Conservation (phyloP, 2,888 invertebrate species). For the Drosophila tanythrix region DNA sequence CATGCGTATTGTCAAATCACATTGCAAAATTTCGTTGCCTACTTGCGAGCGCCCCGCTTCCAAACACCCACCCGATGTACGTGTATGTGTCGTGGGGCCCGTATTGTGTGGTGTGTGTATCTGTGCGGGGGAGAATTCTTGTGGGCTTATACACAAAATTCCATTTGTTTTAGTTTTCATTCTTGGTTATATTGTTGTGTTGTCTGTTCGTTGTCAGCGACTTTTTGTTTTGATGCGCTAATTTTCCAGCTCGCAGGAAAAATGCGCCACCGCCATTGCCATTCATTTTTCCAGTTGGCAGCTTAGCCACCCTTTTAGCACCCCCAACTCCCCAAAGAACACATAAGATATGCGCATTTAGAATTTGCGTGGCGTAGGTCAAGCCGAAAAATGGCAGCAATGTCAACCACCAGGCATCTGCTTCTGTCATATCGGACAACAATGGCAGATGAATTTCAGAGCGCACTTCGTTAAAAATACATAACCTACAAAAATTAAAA, state of each 20-base stretch:
- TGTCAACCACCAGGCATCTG: constrained; percentile 6
- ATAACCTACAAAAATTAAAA: background rate
- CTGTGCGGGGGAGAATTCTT: constrained; percentile 21
- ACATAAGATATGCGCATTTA: constrained; percentile 67
- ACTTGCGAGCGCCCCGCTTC: constrained; percentile 58
- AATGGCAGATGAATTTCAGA: constrained; percentile 11
- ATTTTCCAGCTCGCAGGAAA: constrained; percentile 65
- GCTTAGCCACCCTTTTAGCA: constrained; percentile 1
- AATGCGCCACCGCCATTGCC: constrained; percentile 37
- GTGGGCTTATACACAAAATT: constrained; percentile 51
- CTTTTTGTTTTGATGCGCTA: constrained; percentile 75
- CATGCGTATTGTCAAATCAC: constrained; percentile 30
- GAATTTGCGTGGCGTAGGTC: constrained; percentile 70
- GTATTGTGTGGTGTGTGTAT: constrained; percentile 7
- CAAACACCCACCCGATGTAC: constrained; percentile 44
- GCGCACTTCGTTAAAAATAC: constrained; percentile 19
- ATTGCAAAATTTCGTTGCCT: constrained; percentile 59
- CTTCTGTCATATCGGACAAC: constrained; percentile 8
- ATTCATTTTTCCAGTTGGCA: constrained; percentile 26
- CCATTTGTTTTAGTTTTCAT: constrained; percentile 60
- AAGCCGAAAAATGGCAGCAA: constrained; percentile 46
- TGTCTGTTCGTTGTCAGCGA: constrained; percentile 36
- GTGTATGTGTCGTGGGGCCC: constrained; percentile 6
- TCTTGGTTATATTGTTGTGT: constrained; percentile 56
- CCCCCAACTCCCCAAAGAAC: background rate